Base-by-base conservation (phyloP, 2,113 vertebrate species). In the Rhinolophus ferrumequinum region DNA sequence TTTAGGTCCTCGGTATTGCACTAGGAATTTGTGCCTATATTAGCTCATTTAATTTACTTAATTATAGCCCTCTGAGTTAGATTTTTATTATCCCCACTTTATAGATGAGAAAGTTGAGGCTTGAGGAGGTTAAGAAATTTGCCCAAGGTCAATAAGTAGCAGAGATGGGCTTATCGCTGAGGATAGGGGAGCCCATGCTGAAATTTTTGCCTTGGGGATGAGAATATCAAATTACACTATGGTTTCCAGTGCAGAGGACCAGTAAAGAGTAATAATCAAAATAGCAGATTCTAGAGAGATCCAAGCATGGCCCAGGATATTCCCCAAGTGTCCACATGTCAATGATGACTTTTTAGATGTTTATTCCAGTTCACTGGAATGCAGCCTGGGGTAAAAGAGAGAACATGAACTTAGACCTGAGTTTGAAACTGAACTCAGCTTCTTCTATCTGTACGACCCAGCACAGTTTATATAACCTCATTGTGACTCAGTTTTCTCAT, bases 1-100 rank as follows among this genome's bases (percentile, higher is more conserved):
- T 28, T 67, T 60, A 87, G 28, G 21, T 69, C 56, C 54, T 1
- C 22, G 44, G 21, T 77, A n/a, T 33, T 12, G 6, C 54, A 38
- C 41, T 60, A 92, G 47, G 47, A 66, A 83, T 86, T 95, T 9
- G 13, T 82, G 13, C 35, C 66, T 62, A 19, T 52, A 77, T 73
- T 64, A 79, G 44, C 54, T 92, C 26, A 52, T 90, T 96, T 87
- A 73, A 50, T 83, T 84, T 83, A 96, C 77, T 79, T 85, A 76
- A 90, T 64, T 76, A 58, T 33, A 87, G 30, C 24, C 16, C 6
- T 90, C 60, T 80, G 44, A 81, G 16, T 84, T 69, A 72, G 56
- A 47, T 73, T 85, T 26, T 81, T 90, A 73, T 92, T 70, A 58
- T 47, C 70, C 64, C n/a, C 35, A 86, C 21, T 77, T 87, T 64